Percentiles rank a stretch among this genome's conserved stretches.
Conservation (phyloP, 2,888 invertebrate species). For the Blastobasis lacticolella region DNA sequence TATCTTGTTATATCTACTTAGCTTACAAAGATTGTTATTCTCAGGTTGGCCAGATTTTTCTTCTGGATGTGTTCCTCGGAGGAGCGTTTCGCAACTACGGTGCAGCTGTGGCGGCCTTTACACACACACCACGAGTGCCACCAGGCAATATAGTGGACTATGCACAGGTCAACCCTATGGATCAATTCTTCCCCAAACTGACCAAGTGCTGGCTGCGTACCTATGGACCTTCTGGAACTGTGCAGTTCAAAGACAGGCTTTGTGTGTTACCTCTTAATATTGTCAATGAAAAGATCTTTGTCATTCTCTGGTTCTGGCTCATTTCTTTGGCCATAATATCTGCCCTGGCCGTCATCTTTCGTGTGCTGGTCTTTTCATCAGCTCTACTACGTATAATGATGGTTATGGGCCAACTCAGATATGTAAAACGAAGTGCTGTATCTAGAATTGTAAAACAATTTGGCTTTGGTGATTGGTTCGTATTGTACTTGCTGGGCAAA, state of each 20-base stretch:
- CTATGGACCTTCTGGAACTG: conserved; percentile 75
- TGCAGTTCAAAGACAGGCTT: conserved; percentile 75
- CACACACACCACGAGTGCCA: conserved; percentile 44
- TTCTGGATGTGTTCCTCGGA: conserved; percentile 78
- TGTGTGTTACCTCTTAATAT: conserved; percentile 86
- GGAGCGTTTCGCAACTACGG: conserved; percentile 78
- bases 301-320: conserved; percentile 85
- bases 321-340: conserved; percentile 77
- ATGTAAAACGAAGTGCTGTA: conserved; percentile 66
- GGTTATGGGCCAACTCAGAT: conserved; percentile 75
- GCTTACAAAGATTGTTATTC: conserved; percentile 16
- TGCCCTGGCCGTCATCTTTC: conserved; percentile 77
- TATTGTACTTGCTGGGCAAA: conserved; percentile 82
- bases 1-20: too few species aligned
- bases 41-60: conserved; percentile 80
- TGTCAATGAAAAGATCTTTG: conserved; percentile 85
- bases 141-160: conserved; percentile 35
- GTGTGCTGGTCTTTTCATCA: conserved; percentile 70
- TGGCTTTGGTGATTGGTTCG: conserved; percentile 84
- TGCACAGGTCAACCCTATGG: conserved; percentile 77
- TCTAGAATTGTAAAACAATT: conserved; percentile 67
- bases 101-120: conserved; percentile 64
- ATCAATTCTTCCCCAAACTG: conserved; percentile 79
- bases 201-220: conserved; percentile 76
- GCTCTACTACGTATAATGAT: conserved; percentile 75